Evolutionary conservation across 2,113 vertebrate genomes (phyloP).

Genomic region (Antechinus stuartii): DNA sequence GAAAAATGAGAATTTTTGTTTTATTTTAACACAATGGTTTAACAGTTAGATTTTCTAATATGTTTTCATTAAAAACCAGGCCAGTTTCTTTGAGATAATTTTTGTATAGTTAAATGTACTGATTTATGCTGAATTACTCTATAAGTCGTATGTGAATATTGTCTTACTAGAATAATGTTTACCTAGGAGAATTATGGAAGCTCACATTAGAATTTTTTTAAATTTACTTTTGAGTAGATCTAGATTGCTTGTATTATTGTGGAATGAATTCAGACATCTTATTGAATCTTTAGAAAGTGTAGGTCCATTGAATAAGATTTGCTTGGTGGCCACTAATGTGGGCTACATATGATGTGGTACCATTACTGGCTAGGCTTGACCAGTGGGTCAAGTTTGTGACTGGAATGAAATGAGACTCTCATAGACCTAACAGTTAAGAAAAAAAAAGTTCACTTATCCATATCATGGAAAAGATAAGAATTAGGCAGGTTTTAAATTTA

Average conservation of each 20-base stretch:
- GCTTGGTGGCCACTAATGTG: too few species aligned
- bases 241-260: neutral
- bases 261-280: neutral
- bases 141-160: neutral
- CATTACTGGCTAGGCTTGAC: too few species aligned
- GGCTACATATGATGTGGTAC: too few species aligned
- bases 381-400: too few species aligned
- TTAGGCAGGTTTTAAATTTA: too few species aligned
- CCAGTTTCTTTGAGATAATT: neutral
- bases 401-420: too few species aligned
- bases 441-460: too few species aligned
- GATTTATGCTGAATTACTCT: neutral
- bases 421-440: too few species aligned
- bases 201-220: neutral
- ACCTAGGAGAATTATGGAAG: too few species aligned
- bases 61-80: neutral
- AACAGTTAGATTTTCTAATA: neutral
- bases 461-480: too few species aligned
- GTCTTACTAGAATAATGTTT: too few species aligned
- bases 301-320: neutral
- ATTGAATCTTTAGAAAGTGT: neutral
- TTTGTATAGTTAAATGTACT: neutral
- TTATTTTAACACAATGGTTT: neutral
- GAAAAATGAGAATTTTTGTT: neutral
- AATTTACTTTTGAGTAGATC: too few species aligned